phyloP scores from a whole-genome alignment of 2,888 invertebrate species.

The Trichopoda pennipes region DNA sequence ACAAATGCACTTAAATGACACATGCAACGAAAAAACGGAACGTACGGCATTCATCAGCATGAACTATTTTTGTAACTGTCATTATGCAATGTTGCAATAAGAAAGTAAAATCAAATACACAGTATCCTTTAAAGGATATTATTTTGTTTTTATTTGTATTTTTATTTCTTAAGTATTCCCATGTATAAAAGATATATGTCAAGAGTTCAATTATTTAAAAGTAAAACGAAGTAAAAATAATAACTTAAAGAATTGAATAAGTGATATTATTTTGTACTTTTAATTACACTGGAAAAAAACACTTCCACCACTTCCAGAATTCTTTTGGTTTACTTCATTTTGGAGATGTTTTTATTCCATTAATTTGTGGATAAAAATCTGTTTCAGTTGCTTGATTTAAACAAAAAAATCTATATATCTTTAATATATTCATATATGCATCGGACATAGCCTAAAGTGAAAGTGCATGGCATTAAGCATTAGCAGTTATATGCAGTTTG shows the following conservation, averaged over 20 bases:
- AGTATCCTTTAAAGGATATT: slow-evolving; percentile 61
- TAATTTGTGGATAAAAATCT: too few species aligned
- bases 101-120: slow-evolving; percentile 10
- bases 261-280: neutral
- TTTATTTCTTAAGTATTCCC: slow-evolving; percentile 35
- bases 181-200: slow-evolving; percentile 52
- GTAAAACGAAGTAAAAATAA: slow-evolving; percentile 33
- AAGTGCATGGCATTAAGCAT: too few species aligned
- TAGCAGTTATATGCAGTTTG: too few species aligned
- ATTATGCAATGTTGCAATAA: slow-evolving; percentile 2
- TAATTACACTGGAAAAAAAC: neutral
- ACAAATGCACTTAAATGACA: slow-evolving; percentile 64
- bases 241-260: slow-evolving; percentile 43
- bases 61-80: neutral
- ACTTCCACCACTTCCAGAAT: too few species aligned
- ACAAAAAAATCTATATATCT: too few species aligned
- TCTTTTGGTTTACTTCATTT: too few species aligned
- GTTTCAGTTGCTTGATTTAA: too few species aligned
- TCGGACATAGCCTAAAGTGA: too few species aligned
- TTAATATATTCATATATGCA: too few species aligned
- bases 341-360: too few species aligned
- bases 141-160: slow-evolving; percentile 15
- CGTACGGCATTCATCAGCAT: slow-evolving; percentile 49
- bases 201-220: slow-evolving; percentile 64
- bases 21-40: slow-evolving; percentile 50